Evolutionary conservation across 2,888 invertebrate genomes (phyloP).

Genomic region (Willowsia nigromaculata): DNA sequence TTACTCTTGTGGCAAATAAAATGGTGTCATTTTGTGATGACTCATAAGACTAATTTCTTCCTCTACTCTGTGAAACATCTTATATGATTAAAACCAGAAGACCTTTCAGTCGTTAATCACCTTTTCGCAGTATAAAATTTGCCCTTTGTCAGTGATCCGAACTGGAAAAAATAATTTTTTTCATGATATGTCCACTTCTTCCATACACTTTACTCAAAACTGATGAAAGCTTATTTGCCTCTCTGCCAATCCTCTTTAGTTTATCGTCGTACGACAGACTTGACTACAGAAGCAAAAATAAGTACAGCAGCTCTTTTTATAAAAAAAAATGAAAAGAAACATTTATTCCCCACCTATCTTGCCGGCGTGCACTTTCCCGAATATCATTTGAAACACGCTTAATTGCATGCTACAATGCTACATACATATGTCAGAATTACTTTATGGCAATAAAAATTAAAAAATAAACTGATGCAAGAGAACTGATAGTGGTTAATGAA

Average conservation of each 20-base stretch:
- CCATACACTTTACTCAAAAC: slow-evolving; percentile 43
- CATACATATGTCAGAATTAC: slow-evolving; percentile 52
- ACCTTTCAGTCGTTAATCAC: slow-evolving; percentile 48
- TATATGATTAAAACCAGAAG: not conserved
- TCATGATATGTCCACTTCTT: slow-evolving; percentile 23
- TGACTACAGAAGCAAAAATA: not conserved
- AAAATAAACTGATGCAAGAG: slow-evolving; percentile 48
- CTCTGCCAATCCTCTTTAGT: not conserved
- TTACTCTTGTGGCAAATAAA: slow-evolving; percentile 3
- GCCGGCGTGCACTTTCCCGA: slow-evolving; percentile 21
- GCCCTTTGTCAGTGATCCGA: slow-evolving; percentile 49
- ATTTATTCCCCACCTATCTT: not conserved
- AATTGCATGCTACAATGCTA: slow-evolving; percentile 51
- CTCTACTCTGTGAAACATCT: slow-evolving; percentile 16
- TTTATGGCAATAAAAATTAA: slow-evolving; percentile 56
- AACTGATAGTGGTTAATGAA: slow-evolving; percentile 47
- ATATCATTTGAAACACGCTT: slow-evolving; percentile 41
- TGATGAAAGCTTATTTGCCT: slow-evolving; percentile 50
- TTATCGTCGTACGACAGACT: not conserved
- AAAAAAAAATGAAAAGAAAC: not conserved
- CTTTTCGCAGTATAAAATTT: slow-evolving; percentile 50
- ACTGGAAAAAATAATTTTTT: slow-evolving; percentile 33
- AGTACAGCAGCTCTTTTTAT: not conserved
- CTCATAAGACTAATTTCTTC: slow-evolving; percentile 53
- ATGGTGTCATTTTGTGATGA: slow-evolving; percentile 65